Percentiles rank a stretch among this genome's conserved stretches.
Evolutionary conservation across 2,113 vertebrate species (phyloP).

Genomic region (Myotis brandtii): DNA sequence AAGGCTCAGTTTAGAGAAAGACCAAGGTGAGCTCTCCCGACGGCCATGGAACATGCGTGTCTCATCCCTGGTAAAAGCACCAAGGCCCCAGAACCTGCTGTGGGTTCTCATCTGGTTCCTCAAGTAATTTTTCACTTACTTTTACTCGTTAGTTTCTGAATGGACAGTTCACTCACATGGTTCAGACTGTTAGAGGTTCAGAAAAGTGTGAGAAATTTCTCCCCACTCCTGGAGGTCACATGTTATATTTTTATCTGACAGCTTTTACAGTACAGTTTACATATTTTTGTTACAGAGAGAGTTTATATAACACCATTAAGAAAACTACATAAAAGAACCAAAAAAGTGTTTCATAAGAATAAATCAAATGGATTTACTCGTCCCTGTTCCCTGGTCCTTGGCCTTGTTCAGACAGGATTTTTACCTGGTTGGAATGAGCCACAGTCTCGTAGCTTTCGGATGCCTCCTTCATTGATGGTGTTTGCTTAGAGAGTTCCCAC

Average conservation of each 20-base stretch:
- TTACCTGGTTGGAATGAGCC: background rate
- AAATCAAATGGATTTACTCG: background rate
- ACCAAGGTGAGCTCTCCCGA: background rate
- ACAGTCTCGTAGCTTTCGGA: background rate
- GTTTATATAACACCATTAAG: background rate
- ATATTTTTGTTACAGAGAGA: background rate
- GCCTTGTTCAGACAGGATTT: background rate
- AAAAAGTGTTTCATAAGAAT: background rate
- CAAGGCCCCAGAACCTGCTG: background rate
- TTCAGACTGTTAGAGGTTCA: background rate
- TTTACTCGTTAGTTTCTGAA: background rate
- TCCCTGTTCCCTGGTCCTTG: background rate
- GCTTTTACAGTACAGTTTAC: background rate
- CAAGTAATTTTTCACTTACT: background rate
- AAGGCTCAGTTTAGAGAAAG: background rate
- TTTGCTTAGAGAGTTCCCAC: background rate
- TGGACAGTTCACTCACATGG: background rate
- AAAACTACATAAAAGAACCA: background rate
- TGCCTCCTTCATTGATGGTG: background rate
- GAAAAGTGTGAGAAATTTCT: background rate
- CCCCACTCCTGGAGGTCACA: background rate
- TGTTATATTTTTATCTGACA: background rate
- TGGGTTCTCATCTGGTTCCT: background rate
- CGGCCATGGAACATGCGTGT: rapidly evolving
- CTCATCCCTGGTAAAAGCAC: background rate